Percentiles rank a stretch among this genome's conserved stretches.
These are phyloP conservation scores for Zhuqinia jingwanae DNA, from an alignment of 2,888 invertebrate genomes.

Conservation along the genomic window DNA sequence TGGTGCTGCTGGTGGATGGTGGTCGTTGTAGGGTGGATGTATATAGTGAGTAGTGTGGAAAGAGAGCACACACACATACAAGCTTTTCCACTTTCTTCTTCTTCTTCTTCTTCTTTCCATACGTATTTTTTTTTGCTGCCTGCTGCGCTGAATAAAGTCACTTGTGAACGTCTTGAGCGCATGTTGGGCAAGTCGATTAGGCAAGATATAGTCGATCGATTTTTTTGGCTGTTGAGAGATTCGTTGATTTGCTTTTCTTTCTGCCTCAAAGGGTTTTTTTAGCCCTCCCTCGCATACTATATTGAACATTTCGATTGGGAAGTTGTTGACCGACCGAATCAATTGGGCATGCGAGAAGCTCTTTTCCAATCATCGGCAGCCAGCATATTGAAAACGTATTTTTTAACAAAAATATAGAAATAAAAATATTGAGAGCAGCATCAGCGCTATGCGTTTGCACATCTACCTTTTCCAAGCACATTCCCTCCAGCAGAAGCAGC, in stretches of 20 bases:
- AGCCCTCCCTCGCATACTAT: slow-evolving; percentile 68
- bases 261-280: slow-evolving; percentile 79
- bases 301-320: slow-evolving; percentile 79
- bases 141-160: slow-evolving; percentile 79
- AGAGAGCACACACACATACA: slow-evolving; percentile 17
- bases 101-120: slow-evolving; percentile 34
- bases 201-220: slow-evolving; percentile 80
- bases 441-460: background rate
- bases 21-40: slow-evolving; percentile 23
- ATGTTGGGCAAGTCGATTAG: slow-evolving; percentile 80
- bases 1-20: background rate
- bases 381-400: slow-evolving; percentile 7
- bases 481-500: background rate
- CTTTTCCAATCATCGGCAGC: slow-evolving; percentile 25
- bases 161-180: slow-evolving; percentile 79
- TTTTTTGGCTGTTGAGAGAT: slow-evolving; percentile 78
- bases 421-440: background rate
- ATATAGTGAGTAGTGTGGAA: background rate
- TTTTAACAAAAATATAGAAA: too few species aligned
- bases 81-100: slow-evolving; percentile 18
- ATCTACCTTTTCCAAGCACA: background rate
- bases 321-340: slow-evolving; percentile 76
- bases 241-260: slow-evolving; percentile 79
- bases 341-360: slow-evolving; percentile 79
- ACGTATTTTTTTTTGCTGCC: slow-evolving; percentile 49